Percentiles rank a stretch among this genome's conserved stretches.
Evolutionary conservation across 2,113 vertebrate species (phyloP).

Genomic region (Spea bombifrons): DNA sequence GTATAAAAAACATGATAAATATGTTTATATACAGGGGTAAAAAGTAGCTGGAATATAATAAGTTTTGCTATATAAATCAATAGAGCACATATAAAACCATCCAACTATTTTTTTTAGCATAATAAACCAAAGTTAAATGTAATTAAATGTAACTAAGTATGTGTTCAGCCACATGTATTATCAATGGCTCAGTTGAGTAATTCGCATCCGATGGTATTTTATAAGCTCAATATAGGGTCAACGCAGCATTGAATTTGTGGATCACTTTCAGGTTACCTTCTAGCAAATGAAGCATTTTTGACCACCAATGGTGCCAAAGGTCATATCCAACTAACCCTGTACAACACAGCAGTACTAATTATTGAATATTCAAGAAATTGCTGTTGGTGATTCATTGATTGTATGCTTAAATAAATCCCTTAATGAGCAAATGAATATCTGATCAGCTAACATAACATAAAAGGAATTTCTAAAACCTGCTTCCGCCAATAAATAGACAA

Average conservation of each 20-base stretch:
- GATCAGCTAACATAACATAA: constrained; percentile 60
- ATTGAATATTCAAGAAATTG: constrained; percentile 84
- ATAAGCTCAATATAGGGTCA: constrained; percentile 86
- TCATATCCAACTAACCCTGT: constrained; percentile 90
- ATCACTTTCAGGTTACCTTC: constrained; percentile 97
- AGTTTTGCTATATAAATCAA: background rate
- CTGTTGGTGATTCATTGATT: constrained; percentile 99
- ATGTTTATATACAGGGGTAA: too few species aligned
- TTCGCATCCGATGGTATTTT: constrained; percentile 29
- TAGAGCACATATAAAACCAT: background rate
- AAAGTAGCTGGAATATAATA: too few species aligned
- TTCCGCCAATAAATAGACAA: constrained; percentile 27
- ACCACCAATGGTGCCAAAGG: constrained; percentile 89
- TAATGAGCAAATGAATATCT: constrained; percentile 69
- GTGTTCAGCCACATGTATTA: constrained; percentile 5
- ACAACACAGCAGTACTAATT: constrained; percentile 74
- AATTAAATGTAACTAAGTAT: constrained; percentile 2
- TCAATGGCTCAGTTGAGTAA: constrained; percentile 15
- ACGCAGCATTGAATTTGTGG: constrained; percentile 90
- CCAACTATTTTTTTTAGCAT: background rate
- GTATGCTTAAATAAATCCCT: constrained; percentile 92
- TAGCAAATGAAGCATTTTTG: constrained; percentile 98
- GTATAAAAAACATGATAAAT: too few species aligned
- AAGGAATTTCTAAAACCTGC: constrained; percentile 16
- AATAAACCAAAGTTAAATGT: background rate